Evolutionary conservation across 1,140 invertebrate genomes (phyloP), one percentile per base, ranked within the genome.

Genomic region (Conus ventricosus): DNA sequence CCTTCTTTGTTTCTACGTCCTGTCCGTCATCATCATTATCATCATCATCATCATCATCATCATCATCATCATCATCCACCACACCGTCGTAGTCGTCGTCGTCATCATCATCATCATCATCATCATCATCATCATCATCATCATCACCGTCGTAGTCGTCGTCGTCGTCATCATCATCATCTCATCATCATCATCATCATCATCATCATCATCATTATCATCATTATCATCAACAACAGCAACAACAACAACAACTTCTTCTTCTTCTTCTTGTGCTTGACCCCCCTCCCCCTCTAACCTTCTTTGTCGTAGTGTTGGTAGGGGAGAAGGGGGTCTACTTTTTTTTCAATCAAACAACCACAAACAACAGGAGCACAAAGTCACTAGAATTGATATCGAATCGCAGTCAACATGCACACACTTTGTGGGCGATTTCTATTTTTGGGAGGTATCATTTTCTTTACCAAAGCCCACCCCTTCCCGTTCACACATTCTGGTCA

Each of bases 151-250:
- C 54, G 51, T 54, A 2, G 51, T 54, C 83, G 51, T 10, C 54
- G 51, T 10, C 6, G n/a, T 10, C 83, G 6, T 10, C 83, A 80
- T 80, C 78, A 5, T 80, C 78, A 80, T 80, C 78, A n/a, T 80
- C 78, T 80, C 78, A n/a, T 80, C 78, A n/a, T 80, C 78, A 80
- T 80, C 78, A 80, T 80, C 51, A 80, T 80, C 78, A 80, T 80
- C 78, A 80, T 80, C 78, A 80, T 80, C 78, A 80, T 80, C 78
- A 80, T 80, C 78, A 80, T 80, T 5, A n/a, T 53, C 78, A n/a
- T 80, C 25, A n/a, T 80, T 4, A n/a, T 80, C 78, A 80, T 80
- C 78, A 80, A 13, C 51, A 27, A 13, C 51, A 80, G 1, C 51
- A 80, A 13, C 51, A 5, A 13, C 51, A 80, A 13, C 60, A 63